Percentiles rank a stretch among this genome's conserved stretches.
Conservation (phyloP, 1,140 invertebrate genomes). For the Heliconius congener region DNA sequence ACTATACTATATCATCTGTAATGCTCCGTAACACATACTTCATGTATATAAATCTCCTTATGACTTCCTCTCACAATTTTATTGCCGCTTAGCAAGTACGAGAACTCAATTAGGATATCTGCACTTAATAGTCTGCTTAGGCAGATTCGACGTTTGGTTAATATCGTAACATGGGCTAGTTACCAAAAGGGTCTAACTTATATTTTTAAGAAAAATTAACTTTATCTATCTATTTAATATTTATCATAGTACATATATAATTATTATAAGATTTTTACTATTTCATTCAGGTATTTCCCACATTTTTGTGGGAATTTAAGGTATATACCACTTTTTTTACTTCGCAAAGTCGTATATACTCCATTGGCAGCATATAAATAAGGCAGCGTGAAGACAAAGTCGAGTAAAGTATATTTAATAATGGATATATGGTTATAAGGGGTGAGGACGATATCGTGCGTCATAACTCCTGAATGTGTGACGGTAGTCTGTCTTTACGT, state of each 20-base stretch:
- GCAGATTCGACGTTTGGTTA: slow-evolving; percentile 5
- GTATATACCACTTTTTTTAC: neutral
- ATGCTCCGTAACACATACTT: neutral
- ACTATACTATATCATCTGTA: slow-evolving; percentile 1
- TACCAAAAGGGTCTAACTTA: neutral
- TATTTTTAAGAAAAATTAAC: neutral
- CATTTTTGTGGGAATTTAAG: neutral
- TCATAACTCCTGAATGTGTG: slow-evolving; percentile 30
- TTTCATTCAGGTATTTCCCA: too few species aligned
- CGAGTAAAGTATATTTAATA: slow-evolving; percentile 37
- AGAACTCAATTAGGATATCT: slow-evolving; percentile 14
- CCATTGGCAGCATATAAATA: slow-evolving; percentile 37
- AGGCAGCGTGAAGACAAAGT: slow-evolving; percentile 22
- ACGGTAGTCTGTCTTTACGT: slow-evolving; percentile 24
- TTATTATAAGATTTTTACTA: too few species aligned
- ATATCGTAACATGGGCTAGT: neutral
- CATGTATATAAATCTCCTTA: neutral
- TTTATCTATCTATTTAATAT: too few species aligned
- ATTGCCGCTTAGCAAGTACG: slow-evolving; percentile 13
- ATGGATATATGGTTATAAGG: slow-evolving; percentile 44
- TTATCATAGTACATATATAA: too few species aligned
- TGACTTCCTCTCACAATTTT: neutral
- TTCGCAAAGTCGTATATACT: slow-evolving; percentile 20
- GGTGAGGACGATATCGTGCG: slow-evolving; percentile 36
- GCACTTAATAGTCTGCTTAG: slow-evolving; percentile 13